Base-by-base conservation (phyloP, 1,140 invertebrate genomes). In the Ectropis grisescens region DNA sequence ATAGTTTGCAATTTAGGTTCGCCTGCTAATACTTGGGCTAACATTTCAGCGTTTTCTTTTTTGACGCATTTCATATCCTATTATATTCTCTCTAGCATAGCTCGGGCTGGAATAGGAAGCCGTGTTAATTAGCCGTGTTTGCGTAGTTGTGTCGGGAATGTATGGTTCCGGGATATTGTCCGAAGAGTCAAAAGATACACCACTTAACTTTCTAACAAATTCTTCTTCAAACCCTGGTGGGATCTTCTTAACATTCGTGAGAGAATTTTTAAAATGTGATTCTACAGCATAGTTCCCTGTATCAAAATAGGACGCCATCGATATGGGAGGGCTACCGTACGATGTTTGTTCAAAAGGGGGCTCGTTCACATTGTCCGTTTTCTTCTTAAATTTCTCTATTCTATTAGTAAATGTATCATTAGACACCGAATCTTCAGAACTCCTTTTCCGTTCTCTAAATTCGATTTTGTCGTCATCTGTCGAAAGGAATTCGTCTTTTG, bases 251-350 rank as follows among this genome's bases (percentile, higher is more conserved):
- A 13, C 13, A 27, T 32, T 35, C n/a, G 50, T 33, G 3, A 55
- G 46, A 29, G 60, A 55, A 14, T 78, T 78, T 33, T 42, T 62
- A 15, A 67, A 76, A 35, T 78, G 67, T 19, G 61, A 62, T 29
- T 81, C 76, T 13, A 52, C 76, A 1, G 76, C 76, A 37, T 69
- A 81, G 37, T 81, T 78, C 13, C 76, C 76, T 0, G 76, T 81
- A 29, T 81, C 76, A 30, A 81, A 81, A 46, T 81, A 81, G 0
- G 76, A 81, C 1, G 69, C 59, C 19, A 79, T 69, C 9, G 54
- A 49, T 13, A 65, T 53, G 2, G 54, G 45, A 13, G 67, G 57
- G 35, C 44, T 59, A 0, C 39, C 41, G 1, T 52, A 41, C n/a
- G n/a, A n/a, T n/a, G n/a, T n/a, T n/a, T n/a, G n/a, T n/a, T n/a